These are phyloP conservation scores for Hymenochirus boettgeri DNA, from an alignment of 2,113 vertebrate genomes.

Conservation along the genomic window DNA sequence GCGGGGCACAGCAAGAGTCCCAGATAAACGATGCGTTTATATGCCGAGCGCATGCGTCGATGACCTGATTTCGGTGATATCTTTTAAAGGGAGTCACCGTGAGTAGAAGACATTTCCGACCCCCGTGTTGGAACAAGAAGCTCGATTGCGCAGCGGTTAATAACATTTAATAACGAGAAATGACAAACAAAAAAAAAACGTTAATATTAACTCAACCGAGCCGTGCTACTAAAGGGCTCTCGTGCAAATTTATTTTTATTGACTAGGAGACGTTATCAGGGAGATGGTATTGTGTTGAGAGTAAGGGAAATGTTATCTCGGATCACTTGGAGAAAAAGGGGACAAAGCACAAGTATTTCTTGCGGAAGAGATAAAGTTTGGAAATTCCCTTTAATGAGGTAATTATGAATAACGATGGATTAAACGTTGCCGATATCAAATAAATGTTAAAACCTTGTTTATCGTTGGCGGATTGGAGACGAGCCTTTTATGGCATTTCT, in stretches of 20 bases:
- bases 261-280: neutral
- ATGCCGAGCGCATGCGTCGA: neutral
- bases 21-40: neutral
- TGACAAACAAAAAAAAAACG: too few relatives aligned
- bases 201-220: neutral
- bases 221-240: neutral
- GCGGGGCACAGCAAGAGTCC: neutral
- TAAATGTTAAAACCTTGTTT: neutral
- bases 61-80: neutral
- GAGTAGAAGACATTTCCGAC: neutral
- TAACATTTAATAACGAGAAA: too few relatives aligned
- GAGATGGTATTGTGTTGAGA: neutral
- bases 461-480: too few relatives aligned
- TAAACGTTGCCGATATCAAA: neutral
- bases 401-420: constrained; percentile 1
- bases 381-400: neutral
- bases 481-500: too few relatives aligned
- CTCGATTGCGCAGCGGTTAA: too few relatives aligned
- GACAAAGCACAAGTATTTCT: neutral
- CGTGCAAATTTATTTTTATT: neutral
- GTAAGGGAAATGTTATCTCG: constrained; percentile 15
- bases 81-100: neutral
- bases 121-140: neutral
- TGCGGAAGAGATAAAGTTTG: neutral
- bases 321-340: neutral